These are phyloP conservation scores for Oreortyx pictus DNA, from an alignment of 2,797 vertebrate species.

Conservation along the genomic window DNA sequence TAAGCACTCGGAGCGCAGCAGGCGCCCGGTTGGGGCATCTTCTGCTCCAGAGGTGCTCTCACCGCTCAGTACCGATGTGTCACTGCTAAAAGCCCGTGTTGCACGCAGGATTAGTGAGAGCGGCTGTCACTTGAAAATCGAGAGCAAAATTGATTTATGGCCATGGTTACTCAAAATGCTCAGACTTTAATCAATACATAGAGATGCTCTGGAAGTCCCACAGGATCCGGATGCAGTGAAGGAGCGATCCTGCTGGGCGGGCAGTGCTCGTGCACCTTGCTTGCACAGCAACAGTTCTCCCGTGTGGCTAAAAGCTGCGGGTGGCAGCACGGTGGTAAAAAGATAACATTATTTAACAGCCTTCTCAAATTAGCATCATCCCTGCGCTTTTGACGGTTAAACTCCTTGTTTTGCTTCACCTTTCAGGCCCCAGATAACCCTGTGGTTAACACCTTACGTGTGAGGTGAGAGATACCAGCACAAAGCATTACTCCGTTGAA, in stretches of 20 bases:
- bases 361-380: constrained; percentile 26
- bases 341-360: constrained; percentile 39
- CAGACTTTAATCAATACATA: constrained; percentile 71
- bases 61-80: neutral
- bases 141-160: constrained; percentile 64
- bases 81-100: neutral
- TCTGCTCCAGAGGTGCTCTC: neutral
- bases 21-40: neutral
- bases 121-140: constrained; percentile 48
- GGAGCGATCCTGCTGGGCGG: constrained; percentile 34
- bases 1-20: neutral
- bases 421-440: constrained; percentile 32
- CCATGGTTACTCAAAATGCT: constrained; percentile 74
- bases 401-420: constrained; percentile 44
- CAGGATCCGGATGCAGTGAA: constrained; percentile 65
- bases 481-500: constrained; percentile 38
- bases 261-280: constrained; percentile 70
- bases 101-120: constrained; percentile 23
- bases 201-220: constrained; percentile 72
- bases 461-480: neutral
- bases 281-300: constrained; percentile 52
- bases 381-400: constrained; percentile 11
- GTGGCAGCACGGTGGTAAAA: constrained; percentile 27
- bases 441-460: neutral
- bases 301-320: neutral